Evolutionary conservation across 2,113 vertebrate genomes (phyloP), one percentile per base, ranked within the genome.

Genomic region (Vulpes lagopus): DNA sequence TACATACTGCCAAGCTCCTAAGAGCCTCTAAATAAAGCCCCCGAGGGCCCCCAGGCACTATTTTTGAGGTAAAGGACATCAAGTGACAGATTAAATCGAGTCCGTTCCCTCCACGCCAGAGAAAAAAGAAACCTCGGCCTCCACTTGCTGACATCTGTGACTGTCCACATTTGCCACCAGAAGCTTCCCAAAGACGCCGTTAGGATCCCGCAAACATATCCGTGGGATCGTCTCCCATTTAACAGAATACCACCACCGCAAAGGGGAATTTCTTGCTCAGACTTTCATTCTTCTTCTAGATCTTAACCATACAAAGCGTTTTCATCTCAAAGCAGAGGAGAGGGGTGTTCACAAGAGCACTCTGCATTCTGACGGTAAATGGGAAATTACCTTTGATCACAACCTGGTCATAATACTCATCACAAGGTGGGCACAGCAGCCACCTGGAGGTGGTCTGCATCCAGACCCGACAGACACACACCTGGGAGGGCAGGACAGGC

Each of bases 51-150:
- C 67, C 3, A 16, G 76, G 88, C 84, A 79, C 94, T 90, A 92
- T 76, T 96, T 97, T 97, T 95, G 94, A 97, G 80, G 62, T 73
- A 94, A 89, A 96, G 90, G 88, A 94, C 96, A 93, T 88, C 86
- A 43, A 97, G 62, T 67, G 84, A 95, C 96, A 96, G 83, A 97
- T 96, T 91, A 67, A 91, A 79, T 95, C 2, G 9, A 94, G 92
- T 85, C 85, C 49, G 69, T 67, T 83, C 60, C 91, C 59, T 74
- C 78, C 30, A 27, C 5, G 20, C 19, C 0, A 22, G 74, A 88
- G 49, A 35, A 8, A 38, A 43, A 43, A 16, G 60, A 65, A 78
- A n/a, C 16, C 79, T 94, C 64, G 8, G 64, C 51, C n/a, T 85
- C 89, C 6, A 12, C 71, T 30, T 10, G 1, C 86, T 74, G 87